Evolutionary conservation across 1,140 invertebrate genomes (phyloP).

Genomic region (Lethocerus indicus): DNA sequence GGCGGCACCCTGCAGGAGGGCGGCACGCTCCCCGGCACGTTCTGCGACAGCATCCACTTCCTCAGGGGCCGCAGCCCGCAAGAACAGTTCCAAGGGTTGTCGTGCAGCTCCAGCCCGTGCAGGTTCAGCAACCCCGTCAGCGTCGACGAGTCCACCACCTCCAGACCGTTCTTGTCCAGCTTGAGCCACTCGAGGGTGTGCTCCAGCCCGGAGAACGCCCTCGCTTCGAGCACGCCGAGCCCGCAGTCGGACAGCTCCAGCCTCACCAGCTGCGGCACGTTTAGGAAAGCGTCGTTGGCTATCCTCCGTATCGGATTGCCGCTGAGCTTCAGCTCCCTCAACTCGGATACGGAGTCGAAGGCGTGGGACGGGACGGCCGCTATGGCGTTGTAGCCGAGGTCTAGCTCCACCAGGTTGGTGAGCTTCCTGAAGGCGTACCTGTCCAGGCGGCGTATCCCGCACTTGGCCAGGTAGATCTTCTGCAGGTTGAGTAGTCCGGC

Average conservation of each 20-base stretch:
- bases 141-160: constrained; percentile 39
- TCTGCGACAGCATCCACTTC: constrained; percentile 58
- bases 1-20: constrained; percentile 45
- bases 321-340: constrained; percentile 53
- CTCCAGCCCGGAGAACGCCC: constrained; percentile 53
- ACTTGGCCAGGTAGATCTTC: constrained; percentile 50
- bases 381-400: constrained; percentile 54
- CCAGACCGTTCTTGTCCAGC: constrained; percentile 52
- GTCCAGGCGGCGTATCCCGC: constrained; percentile 40
- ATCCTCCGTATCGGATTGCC: constrained; percentile 54
- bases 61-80: constrained; percentile 52
- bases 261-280: constrained; percentile 46
- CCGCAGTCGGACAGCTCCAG: constrained; percentile 54
- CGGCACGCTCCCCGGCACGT: constrained; percentile 50
- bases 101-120: constrained; percentile 52
- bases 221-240: constrained; percentile 40
- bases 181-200: constrained; percentile 52
- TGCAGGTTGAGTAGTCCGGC: constrained; percentile 60
- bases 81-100: constrained; percentile 68
- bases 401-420: constrained; percentile 58
- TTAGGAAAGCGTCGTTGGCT: constrained; percentile 45
- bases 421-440: constrained; percentile 46
- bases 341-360: constrained; percentile 47
- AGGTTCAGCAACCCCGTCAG: constrained; percentile 46
- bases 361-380: constrained; percentile 46